These are phyloP conservation scores for Calyptommatus sinebrachiatus DNA, from an alignment of 2,113 vertebrate species.

Conservation along the genomic window DNA sequence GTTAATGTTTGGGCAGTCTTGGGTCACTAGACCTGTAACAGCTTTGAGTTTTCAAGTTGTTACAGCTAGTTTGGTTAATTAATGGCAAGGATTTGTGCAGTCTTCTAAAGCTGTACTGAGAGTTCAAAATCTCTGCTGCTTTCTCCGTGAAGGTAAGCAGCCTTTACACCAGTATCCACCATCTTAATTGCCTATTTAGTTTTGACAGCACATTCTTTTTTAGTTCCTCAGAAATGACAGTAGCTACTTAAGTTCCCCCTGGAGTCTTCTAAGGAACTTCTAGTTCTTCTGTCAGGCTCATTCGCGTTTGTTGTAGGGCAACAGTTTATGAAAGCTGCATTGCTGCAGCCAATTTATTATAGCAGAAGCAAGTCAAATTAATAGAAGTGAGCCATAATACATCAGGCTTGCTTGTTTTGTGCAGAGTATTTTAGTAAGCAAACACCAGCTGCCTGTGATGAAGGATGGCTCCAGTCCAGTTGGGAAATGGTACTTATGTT, in stretches of 20 bases:
- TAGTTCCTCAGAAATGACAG: slow-evolving; percentile 45
- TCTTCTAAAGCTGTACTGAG: slow-evolving; percentile 17
- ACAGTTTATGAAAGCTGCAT: slow-evolving; percentile 58
- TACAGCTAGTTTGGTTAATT: slow-evolving; percentile 28
- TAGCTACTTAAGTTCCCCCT: slow-evolving; percentile 45
- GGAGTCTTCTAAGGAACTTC: slow-evolving; percentile 49
- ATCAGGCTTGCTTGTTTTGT: slow-evolving; percentile 69
- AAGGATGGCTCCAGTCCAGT: slow-evolving; percentile 69
- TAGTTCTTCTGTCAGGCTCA: slow-evolving; percentile 49
- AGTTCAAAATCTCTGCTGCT: slow-evolving; percentile 40
- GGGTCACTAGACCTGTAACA: slow-evolving; percentile 20
- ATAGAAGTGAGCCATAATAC: slow-evolving; percentile 65
- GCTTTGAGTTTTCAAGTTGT: background rate
- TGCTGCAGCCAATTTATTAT: slow-evolving; percentile 61
- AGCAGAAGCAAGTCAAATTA: slow-evolving; percentile 68
- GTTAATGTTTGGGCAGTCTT: background rate
- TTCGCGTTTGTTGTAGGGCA: slow-evolving; percentile 49
- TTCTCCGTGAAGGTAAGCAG: slow-evolving; percentile 32
- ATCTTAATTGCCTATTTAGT: slow-evolving; percentile 47
- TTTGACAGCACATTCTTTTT: slow-evolving; percentile 53
- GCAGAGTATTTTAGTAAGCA: slow-evolving; percentile 71
- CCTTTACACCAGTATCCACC: slow-evolving; percentile 45
- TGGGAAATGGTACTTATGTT: slow-evolving; percentile 55
- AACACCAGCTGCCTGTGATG: slow-evolving; percentile 71
- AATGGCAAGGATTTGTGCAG: slow-evolving; percentile 23